Conservation (phyloP, 2,113 vertebrate genomes). For the Pseudolaguvia tuberculata region DNA sequence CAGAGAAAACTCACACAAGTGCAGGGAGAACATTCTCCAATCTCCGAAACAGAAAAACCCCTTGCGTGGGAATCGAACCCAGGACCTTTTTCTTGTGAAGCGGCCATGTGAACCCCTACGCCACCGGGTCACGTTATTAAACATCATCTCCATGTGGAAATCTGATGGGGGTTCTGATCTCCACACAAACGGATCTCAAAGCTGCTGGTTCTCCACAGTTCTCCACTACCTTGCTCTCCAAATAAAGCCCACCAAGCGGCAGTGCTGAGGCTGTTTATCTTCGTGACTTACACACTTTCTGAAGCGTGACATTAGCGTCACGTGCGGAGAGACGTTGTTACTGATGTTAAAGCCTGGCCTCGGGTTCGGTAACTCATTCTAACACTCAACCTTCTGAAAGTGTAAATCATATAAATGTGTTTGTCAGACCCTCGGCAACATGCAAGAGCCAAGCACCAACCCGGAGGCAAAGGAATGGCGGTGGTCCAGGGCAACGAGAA, state of each 20-base stretch:
- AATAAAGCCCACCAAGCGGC: conserved; percentile 1
- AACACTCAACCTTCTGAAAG: neutral
- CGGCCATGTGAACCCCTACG: too few relatives aligned
- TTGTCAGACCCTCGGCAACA: conserved; percentile 29
- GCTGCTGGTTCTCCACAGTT: too few relatives aligned
- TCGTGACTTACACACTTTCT: conserved; percentile 11
- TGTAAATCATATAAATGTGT: conserved; percentile 46
- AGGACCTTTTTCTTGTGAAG: too few relatives aligned
- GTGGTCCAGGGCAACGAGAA: conserved; percentile 19
- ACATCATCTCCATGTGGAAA: too few relatives aligned
- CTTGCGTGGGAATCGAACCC: too few relatives aligned
- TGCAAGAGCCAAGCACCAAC: conserved; percentile 19
- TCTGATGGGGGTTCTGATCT: too few relatives aligned
- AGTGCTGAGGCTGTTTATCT: neutral
- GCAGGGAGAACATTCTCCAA: too few relatives aligned
- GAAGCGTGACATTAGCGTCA: neutral
- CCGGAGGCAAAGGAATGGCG: conserved; percentile 34
- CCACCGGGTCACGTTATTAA: too few relatives aligned
- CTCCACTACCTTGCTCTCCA: neutral
- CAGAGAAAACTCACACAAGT: too few relatives aligned
- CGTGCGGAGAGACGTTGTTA: neutral
- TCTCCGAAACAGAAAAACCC: too few relatives aligned
- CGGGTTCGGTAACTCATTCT: neutral
- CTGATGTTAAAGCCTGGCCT: conserved; percentile 3
- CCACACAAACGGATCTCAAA: too few relatives aligned